Base-by-base conservation (phyloP, 2,797 vertebrate genomes). In the Sebastes iracundus region DNA sequence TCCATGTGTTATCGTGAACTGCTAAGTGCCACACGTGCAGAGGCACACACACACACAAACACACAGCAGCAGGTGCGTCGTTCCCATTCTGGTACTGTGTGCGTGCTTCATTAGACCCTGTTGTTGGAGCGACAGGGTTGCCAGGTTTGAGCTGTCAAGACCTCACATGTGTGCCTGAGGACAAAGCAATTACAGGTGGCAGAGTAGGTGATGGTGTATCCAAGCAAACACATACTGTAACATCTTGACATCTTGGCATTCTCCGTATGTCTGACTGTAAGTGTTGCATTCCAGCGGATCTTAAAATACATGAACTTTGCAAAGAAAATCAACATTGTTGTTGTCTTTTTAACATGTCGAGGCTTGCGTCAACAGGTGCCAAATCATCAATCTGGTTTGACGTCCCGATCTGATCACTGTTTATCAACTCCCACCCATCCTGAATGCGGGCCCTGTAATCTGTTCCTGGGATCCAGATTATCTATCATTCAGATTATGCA, bases 181-280 rank as follows among this genome's bases (percentile, higher is more conserved):
- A 88, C 78, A 73, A 83, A 86, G 81, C 89, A 94, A 92, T 95
- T 94, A 93, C 83, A 89, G 82, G 88, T 87, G 80, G 71, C 79
- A 63, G 62, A 80, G 70, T 22, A 78, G 84, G 88, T 66, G 67
- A 84, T 72, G 69, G 32, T 75, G 81, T 64, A 32, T 75, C 79
- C 77, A 74, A 55, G 69, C 61, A 82, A 73, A 78, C 76, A 75
- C 33, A 30, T 14, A 73, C 59, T 66, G 42, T 71, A 75, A 61
- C 62, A 27, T 81, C 80, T 79, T 5, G 13, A 68, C 56, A 25
- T 73, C 13, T 22, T 42, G 35, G 56, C 60, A n/a, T 52, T 72
- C 16, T 22, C 64, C 16, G 20, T n/a, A 16, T 12, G 13, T 13
- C 13, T 53, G 38, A 42, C 80, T 83, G 11, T 35, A 28, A 33